Conservation (phyloP, 1,140 invertebrate species). For the Ostrea edulis region DNA sequence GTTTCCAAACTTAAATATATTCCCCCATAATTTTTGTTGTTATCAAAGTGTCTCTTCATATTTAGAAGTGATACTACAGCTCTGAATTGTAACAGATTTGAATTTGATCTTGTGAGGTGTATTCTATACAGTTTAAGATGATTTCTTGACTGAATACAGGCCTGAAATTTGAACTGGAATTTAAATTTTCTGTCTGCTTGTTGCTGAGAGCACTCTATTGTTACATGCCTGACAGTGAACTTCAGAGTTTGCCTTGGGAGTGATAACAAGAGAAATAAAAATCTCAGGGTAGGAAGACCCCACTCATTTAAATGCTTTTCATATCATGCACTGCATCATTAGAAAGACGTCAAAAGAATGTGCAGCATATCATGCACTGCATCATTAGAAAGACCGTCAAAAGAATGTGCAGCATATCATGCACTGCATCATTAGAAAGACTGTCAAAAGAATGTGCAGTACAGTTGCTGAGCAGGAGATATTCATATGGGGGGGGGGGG, state of each 20-base stretch:
- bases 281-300: not conserved
- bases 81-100: not conserved
- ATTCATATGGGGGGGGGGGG: not conserved
- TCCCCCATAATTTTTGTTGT: not conserved
- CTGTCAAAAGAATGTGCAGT: not conserved
- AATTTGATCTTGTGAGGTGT: constrained; percentile 18
- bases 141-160: not conserved
- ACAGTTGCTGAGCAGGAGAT: not conserved
- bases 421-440: not conserved
- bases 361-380: not conserved
- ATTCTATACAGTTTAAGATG: not conserved
- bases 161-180: constrained; percentile 15
- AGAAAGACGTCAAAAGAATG: not conserved
- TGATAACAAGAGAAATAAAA: constrained; percentile 6
- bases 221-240: constrained; percentile 24
- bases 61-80: not conserved
- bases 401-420: not conserved
- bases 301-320: not conserved
- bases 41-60: not conserved
- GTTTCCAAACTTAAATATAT: not conserved
- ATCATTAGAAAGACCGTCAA: constrained; percentile 1
- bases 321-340: not conserved
- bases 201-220: constrained; percentile 19
- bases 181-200: constrained; percentile 28
- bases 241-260: not conserved